phyloP scores from a whole-genome alignment of 2,888 invertebrate species.

The Patella ulyssiponensis region DNA sequence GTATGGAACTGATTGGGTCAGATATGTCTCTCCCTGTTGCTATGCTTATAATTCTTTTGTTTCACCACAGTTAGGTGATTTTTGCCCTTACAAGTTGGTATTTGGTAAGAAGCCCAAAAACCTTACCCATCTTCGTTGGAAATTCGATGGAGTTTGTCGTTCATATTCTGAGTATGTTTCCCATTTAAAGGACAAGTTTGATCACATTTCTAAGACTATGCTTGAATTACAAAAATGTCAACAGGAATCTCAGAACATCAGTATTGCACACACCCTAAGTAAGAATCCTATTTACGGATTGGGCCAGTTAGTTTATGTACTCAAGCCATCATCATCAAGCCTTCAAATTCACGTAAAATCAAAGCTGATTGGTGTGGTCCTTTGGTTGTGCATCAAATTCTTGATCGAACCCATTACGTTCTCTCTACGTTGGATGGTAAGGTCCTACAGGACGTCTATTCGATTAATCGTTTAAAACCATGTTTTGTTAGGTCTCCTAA shows the following conservation, averaged over 20 bases:
- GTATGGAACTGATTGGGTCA: background rate
- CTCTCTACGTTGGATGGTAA: background rate
- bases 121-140: background rate
- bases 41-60: constrained; percentile 4
- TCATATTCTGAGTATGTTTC: background rate
- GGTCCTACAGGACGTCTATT: constrained; percentile 1
- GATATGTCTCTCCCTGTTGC: background rate
- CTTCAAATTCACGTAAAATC: background rate
- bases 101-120: background rate
- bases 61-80: background rate
- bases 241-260: constrained; percentile 6
- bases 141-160: background rate
- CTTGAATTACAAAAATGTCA: background rate
- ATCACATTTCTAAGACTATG: background rate
- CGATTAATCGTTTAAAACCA: background rate
- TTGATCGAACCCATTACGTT: constrained; percentile 4
- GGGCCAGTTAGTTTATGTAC: background rate
- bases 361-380: constrained; percentile 9
- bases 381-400: constrained; percentile 4
- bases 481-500: background rate
- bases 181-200: constrained; percentile 5
- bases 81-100: background rate
- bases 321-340: background rate
- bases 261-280: background rate
- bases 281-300: background rate